These are phyloP conservation scores for Drosophila suboccidentalis DNA, from an alignment of 2,888 invertebrate genomes.

Conservation along the genomic window DNA sequence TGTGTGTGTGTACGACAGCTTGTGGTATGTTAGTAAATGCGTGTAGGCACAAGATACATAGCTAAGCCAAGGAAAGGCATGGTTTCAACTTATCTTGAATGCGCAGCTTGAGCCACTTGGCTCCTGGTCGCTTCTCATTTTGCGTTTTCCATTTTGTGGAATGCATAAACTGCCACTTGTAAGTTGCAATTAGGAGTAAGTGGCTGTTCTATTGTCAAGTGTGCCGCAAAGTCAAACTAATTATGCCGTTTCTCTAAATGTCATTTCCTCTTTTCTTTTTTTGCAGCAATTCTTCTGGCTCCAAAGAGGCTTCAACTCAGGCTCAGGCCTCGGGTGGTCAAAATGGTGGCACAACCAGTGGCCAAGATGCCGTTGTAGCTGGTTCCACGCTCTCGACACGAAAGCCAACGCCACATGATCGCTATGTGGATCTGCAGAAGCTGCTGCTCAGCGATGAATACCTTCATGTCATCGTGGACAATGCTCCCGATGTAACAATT, in stretches of 20 bases:
- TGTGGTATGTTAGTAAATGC: not conserved
- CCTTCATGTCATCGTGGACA: constrained; percentile 85
- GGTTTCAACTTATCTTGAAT: constrained; percentile 33
- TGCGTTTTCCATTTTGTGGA: constrained; percentile 1
- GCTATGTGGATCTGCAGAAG: constrained; percentile 82
- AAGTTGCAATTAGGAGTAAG: constrained; percentile 50
- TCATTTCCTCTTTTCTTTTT: constrained; percentile 11
- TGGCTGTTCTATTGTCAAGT: constrained; percentile 44
- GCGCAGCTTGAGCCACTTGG: constrained; percentile 42
- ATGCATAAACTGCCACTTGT: constrained; percentile 50
- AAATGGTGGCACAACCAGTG: constrained; percentile 66
- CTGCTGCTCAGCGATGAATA: constrained; percentile 71
- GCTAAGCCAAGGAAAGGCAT: constrained; percentile 39
- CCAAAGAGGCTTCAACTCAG: constrained; percentile 85
- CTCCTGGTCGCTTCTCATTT: constrained; percentile 1
- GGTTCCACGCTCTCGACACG: constrained; percentile 75
- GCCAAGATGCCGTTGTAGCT: constrained; percentile 70
- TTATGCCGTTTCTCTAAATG: constrained; percentile 27
- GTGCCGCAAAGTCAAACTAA: constrained; percentile 35
- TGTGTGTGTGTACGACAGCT: not conserved
- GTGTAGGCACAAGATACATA: constrained; percentile 32
- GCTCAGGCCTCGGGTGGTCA: constrained; percentile 80
- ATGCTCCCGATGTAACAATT: constrained; percentile 87
- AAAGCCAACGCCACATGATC: constrained; percentile 83
- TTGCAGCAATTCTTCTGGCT: constrained; percentile 85